phyloP scores from a whole-genome alignment of 2,113 vertebrate species.

The Pholis gunnellus region DNA sequence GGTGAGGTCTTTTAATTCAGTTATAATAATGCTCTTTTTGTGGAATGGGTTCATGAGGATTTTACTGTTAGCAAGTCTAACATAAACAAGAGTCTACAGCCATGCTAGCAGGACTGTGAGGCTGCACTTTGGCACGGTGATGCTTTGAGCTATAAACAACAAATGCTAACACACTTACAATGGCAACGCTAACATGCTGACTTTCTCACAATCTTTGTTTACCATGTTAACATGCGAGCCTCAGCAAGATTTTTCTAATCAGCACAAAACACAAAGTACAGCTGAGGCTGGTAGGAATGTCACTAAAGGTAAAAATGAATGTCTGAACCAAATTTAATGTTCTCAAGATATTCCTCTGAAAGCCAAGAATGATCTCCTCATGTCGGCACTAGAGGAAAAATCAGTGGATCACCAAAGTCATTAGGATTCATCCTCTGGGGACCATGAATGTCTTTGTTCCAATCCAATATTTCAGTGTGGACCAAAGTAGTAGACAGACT shows the following conservation, averaged over 20 bases:
- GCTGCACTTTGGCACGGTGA: neutral
- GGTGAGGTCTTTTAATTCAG: conserved; percentile 47
- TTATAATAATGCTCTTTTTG: neutral
- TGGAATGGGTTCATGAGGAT: neutral
- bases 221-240: neutral
- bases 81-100: neutral
- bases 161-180: neutral
- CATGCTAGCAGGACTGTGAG: neutral
- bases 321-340: neutral
- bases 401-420: neutral
- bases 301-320: neutral
- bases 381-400: neutral
- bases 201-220: neutral
- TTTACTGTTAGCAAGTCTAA: neutral
- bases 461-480: neutral
- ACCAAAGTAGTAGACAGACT: neutral
- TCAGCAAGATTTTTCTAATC: neutral
- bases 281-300: neutral
- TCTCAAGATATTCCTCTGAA: neutral
- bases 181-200: neutral
- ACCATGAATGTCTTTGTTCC: neutral
- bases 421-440: neutral
- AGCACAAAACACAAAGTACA: neutral
- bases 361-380: neutral
- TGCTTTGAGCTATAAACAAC: neutral